phyloP scores from a whole-genome alignment of 2,888 invertebrate genomes.

The Gryllus longicercus region DNA sequence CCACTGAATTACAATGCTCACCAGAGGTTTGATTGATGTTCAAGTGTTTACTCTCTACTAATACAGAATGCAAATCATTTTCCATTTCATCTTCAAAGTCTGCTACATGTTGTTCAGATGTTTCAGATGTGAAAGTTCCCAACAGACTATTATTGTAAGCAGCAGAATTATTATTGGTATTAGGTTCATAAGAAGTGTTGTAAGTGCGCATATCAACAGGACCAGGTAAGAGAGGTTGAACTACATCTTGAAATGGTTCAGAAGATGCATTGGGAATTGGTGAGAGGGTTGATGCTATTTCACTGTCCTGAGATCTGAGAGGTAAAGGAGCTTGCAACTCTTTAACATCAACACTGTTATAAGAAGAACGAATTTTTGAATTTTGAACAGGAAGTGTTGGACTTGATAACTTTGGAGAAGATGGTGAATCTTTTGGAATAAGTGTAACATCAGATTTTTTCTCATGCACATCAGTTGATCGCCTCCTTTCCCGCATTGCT shows the following conservation, averaged over 20 bases:
- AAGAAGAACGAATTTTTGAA: slow-evolving; percentile 45
- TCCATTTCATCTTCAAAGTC: slow-evolving; percentile 63
- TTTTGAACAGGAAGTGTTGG: slow-evolving; percentile 48
- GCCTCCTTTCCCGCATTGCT: slow-evolving; percentile 72
- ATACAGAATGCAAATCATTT: slow-evolving; percentile 66
- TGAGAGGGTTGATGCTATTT: slow-evolving; percentile 27
- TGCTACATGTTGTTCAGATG: slow-evolving; percentile 33
- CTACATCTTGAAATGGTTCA: slow-evolving; percentile 39
- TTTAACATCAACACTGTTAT: slow-evolving; percentile 48
- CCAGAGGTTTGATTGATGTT: slow-evolving; percentile 30
- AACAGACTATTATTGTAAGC: slow-evolving; percentile 62
- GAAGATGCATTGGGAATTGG: slow-evolving; percentile 31
- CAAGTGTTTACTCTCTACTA: slow-evolving; percentile 56
- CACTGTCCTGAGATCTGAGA: slow-evolving; percentile 42
- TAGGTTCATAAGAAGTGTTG: slow-evolving; percentile 59
- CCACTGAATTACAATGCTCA: slow-evolving; percentile 47
- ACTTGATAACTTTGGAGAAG: slow-evolving; percentile 57
- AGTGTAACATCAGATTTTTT: slow-evolving; percentile 50
- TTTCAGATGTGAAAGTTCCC: slow-evolving; percentile 27
- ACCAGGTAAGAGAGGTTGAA: slow-evolving; percentile 64
- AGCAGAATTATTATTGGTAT: slow-evolving; percentile 52
- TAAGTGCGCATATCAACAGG: slow-evolving; percentile 90
- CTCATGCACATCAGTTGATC: slow-evolving; percentile 68
- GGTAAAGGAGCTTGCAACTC: slow-evolving; percentile 48
- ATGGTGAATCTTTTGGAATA: slow-evolving; percentile 53